Evolutionary conservation across 2,797 vertebrate species (phyloP).

Genomic region (Pangasius larnaudii): DNA sequence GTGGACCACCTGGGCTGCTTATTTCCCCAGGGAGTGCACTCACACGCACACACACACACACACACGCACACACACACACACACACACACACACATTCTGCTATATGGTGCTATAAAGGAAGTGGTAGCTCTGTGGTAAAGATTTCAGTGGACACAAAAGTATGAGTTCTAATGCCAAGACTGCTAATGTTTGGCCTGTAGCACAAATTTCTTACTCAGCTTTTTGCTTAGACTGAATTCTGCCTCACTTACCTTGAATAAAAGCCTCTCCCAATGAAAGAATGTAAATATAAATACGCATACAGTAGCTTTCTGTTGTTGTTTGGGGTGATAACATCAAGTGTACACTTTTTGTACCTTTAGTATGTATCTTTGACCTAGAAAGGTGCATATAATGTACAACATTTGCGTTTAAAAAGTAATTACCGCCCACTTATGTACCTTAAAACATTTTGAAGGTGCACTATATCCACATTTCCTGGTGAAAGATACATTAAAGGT

Average conservation of each 20-base stretch:
- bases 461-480: background rate
- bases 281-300: background rate
- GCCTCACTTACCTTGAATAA: background rate
- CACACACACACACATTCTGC: background rate
- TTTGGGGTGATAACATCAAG: background rate
- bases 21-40: slow-evolving; percentile 45
- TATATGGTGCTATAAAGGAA: background rate
- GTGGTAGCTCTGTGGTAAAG: background rate
- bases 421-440: background rate
- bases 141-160: background rate
- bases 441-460: background rate
- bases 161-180: background rate
- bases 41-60: slow-evolving; percentile 33
- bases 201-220: background rate
- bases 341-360: background rate
- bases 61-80: background rate
- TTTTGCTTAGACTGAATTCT: background rate
- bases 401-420: background rate
- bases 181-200: background rate
- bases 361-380: background rate
- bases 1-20: slow-evolving; percentile 75
- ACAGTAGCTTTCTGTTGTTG: background rate
- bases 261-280: background rate
- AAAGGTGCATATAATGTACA: background rate
- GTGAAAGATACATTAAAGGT: background rate